Conservation (phyloP, 2,888 invertebrate genomes). For the Netelia melanura region DNA sequence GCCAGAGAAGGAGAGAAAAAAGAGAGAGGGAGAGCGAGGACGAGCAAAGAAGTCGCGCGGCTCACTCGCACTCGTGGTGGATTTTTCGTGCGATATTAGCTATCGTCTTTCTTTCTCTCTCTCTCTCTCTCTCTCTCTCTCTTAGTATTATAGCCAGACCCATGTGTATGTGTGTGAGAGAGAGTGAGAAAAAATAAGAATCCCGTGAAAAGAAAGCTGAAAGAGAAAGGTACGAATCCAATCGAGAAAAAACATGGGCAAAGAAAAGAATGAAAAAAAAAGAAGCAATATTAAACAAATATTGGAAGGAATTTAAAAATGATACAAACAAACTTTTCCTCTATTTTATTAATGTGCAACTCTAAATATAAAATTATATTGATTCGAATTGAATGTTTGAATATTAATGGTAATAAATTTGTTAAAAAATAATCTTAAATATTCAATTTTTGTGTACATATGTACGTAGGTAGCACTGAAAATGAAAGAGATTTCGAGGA, state of each 20-base stretch:
- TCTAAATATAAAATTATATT: background rate
- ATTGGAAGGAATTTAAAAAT: too few relatives aligned
- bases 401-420: background rate
- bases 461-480: conserved; percentile 68
- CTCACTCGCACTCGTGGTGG: conserved; percentile 44
- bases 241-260: conserved; percentile 17
- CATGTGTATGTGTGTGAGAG: background rate
- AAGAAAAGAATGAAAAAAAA: conserved; percentile 4
- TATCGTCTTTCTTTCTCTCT: conserved; percentile 32
- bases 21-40: conserved; percentile 21
- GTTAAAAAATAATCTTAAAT: too few relatives aligned
- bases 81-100: conserved; percentile 53
- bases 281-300: background rate
- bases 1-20: conserved; percentile 24
- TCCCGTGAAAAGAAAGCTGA: background rate
- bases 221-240: conserved; percentile 17
- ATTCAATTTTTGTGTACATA: background rate
- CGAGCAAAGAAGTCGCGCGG: conserved; percentile 51
- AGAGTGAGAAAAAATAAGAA: conserved; percentile 16
- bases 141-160: conserved; percentile 24
- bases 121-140: too few relatives aligned
- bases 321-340: too few relatives aligned
- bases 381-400: background rate
- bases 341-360: background rate
- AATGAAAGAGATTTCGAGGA: conserved; percentile 78